Base-by-base conservation (phyloP, 2,888 invertebrate genomes). In the Aromia moschata region DNA sequence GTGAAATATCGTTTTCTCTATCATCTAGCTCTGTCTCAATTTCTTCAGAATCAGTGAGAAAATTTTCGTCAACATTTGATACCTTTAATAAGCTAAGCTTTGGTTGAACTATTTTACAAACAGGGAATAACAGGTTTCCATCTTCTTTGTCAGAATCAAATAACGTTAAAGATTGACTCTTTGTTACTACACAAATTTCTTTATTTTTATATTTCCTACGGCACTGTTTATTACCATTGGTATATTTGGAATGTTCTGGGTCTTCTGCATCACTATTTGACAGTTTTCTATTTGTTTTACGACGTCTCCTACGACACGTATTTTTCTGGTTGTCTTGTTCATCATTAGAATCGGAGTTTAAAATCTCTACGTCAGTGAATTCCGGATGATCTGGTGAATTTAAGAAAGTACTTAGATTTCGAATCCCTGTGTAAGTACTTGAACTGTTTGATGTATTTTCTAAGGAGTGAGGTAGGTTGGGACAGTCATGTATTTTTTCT, bases 1-100 rank as follows among this genome's bases (percentile, higher is more conserved):
- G 3, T 31, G 57, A 31, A 9, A 56, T 53, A 18, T 30, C 30
- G 31, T 25, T 36, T 10, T 81, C 81, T 56, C 79, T 10, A 2
- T 16, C 10, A 7, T 12, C 52, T 2, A 9, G 78, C 7, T 79
- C 76, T 33, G 77, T 79, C 11, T 81, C 82, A 10, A 81, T 59
- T 36, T 79, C 79, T 64, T 83, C 81, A 33, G 79, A 77, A 58
- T 80, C 81, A 1, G 80, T 81, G 9, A 74, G 43, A 58, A 70
- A 71, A 44, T 69, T 72, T 15, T 66, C 69, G 16, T 73, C 70
- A 55, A 65, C 67, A n/a, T 72, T 67, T 3, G 71, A 70, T 36
- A 71, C 62, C 16, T 62, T 64, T 10, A 74, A 56, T 15, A 55
- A 46, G 11, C 37, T 61, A 36, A 40, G 47, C 7, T 69, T 71